phyloP scores from a whole-genome alignment of 1,140 invertebrate species.

The Brachionus angularis region DNA sequence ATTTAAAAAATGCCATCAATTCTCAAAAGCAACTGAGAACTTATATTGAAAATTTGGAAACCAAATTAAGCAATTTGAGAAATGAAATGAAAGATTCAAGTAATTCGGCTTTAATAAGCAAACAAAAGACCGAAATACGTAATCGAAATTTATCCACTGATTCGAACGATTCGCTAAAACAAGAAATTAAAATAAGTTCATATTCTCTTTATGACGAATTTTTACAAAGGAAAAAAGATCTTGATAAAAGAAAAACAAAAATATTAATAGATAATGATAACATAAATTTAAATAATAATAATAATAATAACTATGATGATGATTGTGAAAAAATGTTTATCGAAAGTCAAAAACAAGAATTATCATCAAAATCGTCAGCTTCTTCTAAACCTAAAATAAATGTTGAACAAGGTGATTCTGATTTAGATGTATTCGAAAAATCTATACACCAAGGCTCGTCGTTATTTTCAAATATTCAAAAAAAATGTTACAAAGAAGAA shows the following conservation, averaged over 20 bases:
- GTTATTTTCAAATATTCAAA: constrained; percentile 16
- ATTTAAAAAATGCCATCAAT: constrained; percentile 20
- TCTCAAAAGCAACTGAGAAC: constrained; percentile 29
- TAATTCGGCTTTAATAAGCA: too few relatives aligned
- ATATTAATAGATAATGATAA: too few relatives aligned
- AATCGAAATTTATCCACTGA: not conserved
- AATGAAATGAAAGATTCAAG: constrained; percentile 24
- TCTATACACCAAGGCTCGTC: constrained; percentile 4
- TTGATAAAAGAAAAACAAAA: constrained; percentile 23
- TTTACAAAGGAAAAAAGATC: constrained; percentile 13
- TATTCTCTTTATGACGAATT: constrained; percentile 1
- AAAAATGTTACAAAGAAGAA: too few relatives aligned
- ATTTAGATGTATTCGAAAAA: constrained; percentile 13
- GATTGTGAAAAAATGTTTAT: constrained; percentile 28
- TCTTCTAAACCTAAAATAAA: too few relatives aligned
- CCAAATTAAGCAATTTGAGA: constrained; percentile 11
- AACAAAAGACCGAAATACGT: not conserved
- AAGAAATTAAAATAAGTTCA: not conserved
- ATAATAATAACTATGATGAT: not conserved
- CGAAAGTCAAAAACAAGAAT: constrained; percentile 8
- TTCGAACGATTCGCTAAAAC: not conserved
- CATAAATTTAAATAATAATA: too few relatives aligned
- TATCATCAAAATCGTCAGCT: not conserved
- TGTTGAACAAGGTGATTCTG: not conserved
- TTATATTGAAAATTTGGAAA: constrained; percentile 20